Conservation (phyloP, 2,113 vertebrate species). For the Gyps fulvus region DNA sequence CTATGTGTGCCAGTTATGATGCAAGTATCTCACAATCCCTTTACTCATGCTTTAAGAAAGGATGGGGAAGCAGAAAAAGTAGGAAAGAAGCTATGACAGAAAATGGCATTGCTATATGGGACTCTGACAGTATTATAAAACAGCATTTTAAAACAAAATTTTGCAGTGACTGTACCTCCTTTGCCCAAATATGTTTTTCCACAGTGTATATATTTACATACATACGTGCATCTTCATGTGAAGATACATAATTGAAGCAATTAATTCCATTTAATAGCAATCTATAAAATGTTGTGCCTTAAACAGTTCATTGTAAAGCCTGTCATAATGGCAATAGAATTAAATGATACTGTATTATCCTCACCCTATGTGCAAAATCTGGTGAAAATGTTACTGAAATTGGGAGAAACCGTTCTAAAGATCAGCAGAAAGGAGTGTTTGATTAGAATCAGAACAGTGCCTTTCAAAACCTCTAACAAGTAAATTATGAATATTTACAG, state of each 20-base stretch:
- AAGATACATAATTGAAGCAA: neutral
- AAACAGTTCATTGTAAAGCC: neutral
- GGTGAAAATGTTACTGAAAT: slow-evolving; percentile 51
- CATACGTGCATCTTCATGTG: accelerated
- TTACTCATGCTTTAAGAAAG: neutral
- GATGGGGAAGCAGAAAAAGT: neutral
- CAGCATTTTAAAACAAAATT: neutral
- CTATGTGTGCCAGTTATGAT: neutral
- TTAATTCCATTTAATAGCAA: neutral
- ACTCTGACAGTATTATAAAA: neutral
- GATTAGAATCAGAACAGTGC: slow-evolving; percentile 8
- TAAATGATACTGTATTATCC: slow-evolving; percentile 19
- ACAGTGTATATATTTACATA: neutral
- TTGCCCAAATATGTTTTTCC: neutral
- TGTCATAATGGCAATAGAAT: slow-evolving; percentile 5
- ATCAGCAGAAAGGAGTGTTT: slow-evolving; percentile 35
- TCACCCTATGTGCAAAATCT: neutral
- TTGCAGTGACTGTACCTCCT: neutral
- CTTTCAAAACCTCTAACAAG: slow-evolving; percentile 31
- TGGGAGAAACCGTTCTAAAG: slow-evolving; percentile 28
- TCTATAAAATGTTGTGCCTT: neutral
- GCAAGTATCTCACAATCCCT: neutral
- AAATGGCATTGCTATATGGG: neutral
- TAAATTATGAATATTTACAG: slow-evolving; percentile 40
- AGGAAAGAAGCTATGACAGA: neutral